phyloP scores from a whole-genome alignment of 2,888 invertebrate species.

The Rhogogaster chlorosoma region DNA sequence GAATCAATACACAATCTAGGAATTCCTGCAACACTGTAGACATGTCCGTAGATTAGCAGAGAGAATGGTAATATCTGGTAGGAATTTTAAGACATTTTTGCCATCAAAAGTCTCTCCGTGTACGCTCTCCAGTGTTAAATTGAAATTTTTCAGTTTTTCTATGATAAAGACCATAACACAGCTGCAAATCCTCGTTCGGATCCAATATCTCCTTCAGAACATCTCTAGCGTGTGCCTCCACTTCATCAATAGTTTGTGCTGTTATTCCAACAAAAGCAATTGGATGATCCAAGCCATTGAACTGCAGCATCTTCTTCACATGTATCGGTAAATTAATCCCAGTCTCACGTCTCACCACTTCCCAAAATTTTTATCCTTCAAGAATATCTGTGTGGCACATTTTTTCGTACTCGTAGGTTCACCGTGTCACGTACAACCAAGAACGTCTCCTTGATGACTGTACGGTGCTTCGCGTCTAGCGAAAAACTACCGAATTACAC shows the following conservation, averaged over 20 bases:
- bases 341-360: slow-evolving; percentile 48
- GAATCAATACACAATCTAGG: too few species aligned
- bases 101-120: too few species aligned
- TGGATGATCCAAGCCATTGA: slow-evolving; percentile 48
- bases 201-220: slow-evolving; percentile 48
- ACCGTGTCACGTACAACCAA: slow-evolving; percentile 38
- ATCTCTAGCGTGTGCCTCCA: slow-evolving; percentile 46
- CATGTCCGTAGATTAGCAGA: too few species aligned
- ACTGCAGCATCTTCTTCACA: slow-evolving; percentile 44
- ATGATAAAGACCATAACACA: slow-evolving; percentile 41
- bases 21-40: too few species aligned
- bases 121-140: slow-evolving; percentile 47
- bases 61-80: too few species aligned
- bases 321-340: slow-evolving; percentile 38
- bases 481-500: slow-evolving; percentile 32
- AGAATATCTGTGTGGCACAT: slow-evolving; percentile 49
- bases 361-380: slow-evolving; percentile 47
- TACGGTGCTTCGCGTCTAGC: slow-evolving; percentile 22
- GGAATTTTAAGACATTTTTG: too few species aligned
- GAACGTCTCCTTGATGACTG: slow-evolving; percentile 19
- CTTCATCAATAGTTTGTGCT: slow-evolving; percentile 43
- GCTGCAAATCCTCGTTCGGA: slow-evolving; percentile 46
- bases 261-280: slow-evolving; percentile 42
- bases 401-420: background rate
- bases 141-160: slow-evolving; percentile 48